Percentiles rank a stretch among this genome's conserved stretches.
Evolutionary conservation across 2,888 invertebrate species (phyloP).

Genomic region (Cosmia pyralina): DNA sequence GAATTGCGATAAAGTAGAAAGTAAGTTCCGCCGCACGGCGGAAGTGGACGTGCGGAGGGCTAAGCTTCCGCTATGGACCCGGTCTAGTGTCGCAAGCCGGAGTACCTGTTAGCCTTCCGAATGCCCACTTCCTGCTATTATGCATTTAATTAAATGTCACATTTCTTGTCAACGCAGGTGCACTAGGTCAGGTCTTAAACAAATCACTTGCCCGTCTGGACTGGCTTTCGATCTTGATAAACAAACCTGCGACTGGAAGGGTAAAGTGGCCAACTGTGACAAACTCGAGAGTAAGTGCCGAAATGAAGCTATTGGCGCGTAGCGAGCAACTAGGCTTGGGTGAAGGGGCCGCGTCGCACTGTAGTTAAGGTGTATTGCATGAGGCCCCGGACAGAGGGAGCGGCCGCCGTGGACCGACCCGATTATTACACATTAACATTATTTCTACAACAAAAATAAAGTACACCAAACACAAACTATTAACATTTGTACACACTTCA

Average conservation of each 20-base stretch:
- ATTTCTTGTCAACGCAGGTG: slow-evolving; percentile 93
- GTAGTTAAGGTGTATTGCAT: slow-evolving; percentile 88
- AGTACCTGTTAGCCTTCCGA: slow-evolving; percentile 81
- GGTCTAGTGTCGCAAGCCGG: slow-evolving; percentile 69
- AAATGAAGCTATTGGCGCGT: slow-evolving; percentile 86
- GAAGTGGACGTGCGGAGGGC: slow-evolving; percentile 87
- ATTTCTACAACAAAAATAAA: slow-evolving; percentile 59
- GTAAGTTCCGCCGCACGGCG: slow-evolving; percentile 92
- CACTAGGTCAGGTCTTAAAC: slow-evolving; percentile 98
- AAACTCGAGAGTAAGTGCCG: slow-evolving; percentile 98
- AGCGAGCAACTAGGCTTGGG: slow-evolving; percentile 89
- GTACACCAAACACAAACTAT: slow-evolving; percentile 56
- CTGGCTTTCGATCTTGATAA: slow-evolving; percentile 99
- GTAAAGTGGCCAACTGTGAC: slow-evolving; percentile 99
- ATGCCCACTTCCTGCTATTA: slow-evolving; percentile 83
- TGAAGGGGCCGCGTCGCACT: slow-evolving; percentile 89
- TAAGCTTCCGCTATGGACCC: slow-evolving; percentile 77
- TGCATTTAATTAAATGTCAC: slow-evolving; percentile 84
- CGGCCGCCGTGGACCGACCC: slow-evolving; percentile 76
- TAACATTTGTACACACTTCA: slow-evolving; percentile 59
- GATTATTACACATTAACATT: slow-evolving; percentile 80
- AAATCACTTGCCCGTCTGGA: slow-evolving; percentile 99
- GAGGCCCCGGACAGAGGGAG: slow-evolving; percentile 84
- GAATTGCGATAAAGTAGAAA: slow-evolving; percentile 98
- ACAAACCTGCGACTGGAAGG: slow-evolving; percentile 99